Conservation (phyloP, 2,888 invertebrate genomes). For the Aleiodes testaceus region DNA sequence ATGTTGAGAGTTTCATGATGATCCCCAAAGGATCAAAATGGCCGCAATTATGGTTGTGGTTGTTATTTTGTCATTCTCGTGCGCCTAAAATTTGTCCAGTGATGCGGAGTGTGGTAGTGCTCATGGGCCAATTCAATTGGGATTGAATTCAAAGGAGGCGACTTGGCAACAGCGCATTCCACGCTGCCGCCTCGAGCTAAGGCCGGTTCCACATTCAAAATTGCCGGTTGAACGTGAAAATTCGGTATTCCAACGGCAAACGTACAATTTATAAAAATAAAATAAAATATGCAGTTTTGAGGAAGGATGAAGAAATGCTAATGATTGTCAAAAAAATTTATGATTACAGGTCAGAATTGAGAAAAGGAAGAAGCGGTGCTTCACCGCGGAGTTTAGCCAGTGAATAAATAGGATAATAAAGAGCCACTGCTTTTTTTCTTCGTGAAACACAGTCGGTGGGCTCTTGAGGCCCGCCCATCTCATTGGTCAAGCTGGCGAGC, state of each 20-base stretch:
- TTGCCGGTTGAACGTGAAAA: background rate
- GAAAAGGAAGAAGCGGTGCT: slow-evolving; percentile 59
- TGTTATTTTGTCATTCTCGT: no score
- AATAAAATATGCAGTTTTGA: no score
- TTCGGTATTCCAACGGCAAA: background rate
- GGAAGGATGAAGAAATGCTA: background rate
- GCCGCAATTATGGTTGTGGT: no score
- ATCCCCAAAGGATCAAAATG: no score
- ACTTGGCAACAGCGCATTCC: no score
- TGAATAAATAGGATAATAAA: slow-evolving; percentile 18
- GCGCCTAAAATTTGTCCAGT: no score
- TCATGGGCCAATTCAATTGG: no score
- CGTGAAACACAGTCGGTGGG: slow-evolving; percentile 68
- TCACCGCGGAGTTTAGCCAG: slow-evolving; percentile 49
- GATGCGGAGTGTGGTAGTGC: no score
- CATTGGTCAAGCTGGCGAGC: slow-evolving; percentile 89
- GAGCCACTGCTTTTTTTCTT: slow-evolving; percentile 53
- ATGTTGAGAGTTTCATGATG: background rate
- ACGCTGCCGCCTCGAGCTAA: no score
- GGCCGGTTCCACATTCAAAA: no score
- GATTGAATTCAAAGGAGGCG: no score
- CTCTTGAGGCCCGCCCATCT: slow-evolving; percentile 71
- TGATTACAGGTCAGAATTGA: slow-evolving; percentile 61
- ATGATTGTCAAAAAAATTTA: slow-evolving; percentile 36
- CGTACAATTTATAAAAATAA: no score